Evolutionary conservation across 1,140 invertebrate genomes (phyloP).

Genomic region (Macrobrachium rosenbergii): DNA sequence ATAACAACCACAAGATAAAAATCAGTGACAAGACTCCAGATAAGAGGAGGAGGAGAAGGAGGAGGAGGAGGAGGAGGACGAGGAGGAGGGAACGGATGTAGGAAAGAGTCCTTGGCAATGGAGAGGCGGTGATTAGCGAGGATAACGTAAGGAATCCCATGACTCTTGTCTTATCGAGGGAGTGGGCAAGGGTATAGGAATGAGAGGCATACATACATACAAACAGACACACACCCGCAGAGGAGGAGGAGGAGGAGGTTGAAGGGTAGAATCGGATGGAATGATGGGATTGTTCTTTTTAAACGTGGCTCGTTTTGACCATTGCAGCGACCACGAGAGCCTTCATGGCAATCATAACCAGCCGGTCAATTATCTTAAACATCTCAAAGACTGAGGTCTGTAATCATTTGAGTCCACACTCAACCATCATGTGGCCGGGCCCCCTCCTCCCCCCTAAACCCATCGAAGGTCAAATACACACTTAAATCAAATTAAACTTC

Average conservation of each 20-base stretch:
- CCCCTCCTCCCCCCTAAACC: constrained; percentile 28
- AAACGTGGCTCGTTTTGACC: not conserved
- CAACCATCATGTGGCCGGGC: not conserved
- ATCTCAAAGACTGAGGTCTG: constrained; percentile 12
- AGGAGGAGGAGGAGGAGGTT: constrained; percentile 16
- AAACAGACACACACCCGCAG: not conserved
- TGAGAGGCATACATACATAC: not conserved
- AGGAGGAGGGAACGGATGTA: too few relatives aligned
- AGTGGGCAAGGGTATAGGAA: constrained; percentile 8
- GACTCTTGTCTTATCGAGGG: not conserved
- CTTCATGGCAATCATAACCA: constrained; percentile 43
- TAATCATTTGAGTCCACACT: constrained; percentile 18
- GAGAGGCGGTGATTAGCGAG: too few relatives aligned
- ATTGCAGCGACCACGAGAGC: constrained; percentile 14
- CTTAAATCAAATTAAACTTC: constrained; percentile 57
- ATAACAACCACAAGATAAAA: too few relatives aligned
- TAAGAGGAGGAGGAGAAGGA: too few relatives aligned
- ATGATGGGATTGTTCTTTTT: too few relatives aligned
- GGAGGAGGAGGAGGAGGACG: too few relatives aligned
- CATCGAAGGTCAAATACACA: constrained; percentile 47
- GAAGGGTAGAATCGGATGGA: not conserved
- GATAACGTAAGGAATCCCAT: too few relatives aligned
- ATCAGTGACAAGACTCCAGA: too few relatives aligned
- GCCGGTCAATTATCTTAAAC: constrained; percentile 48
- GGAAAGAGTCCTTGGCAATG: too few relatives aligned